Evolutionary conservation across 2,797 vertebrate genomes (phyloP).

Genomic region (Threskiornis aethiopicus): DNA sequence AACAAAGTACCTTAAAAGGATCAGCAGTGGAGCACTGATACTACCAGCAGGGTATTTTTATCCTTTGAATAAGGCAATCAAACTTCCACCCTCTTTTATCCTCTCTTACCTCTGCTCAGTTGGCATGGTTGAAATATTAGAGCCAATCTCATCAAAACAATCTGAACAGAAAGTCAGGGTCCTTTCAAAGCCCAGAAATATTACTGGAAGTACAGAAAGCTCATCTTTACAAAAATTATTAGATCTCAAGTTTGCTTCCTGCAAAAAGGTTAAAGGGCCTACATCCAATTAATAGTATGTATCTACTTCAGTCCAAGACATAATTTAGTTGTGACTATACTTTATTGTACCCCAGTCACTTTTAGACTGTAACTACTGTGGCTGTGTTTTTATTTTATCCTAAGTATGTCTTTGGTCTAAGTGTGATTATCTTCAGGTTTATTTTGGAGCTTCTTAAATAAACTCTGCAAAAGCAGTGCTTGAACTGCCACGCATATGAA

Average conservation of each 20-base stretch:
- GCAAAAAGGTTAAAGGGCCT: slow-evolving; percentile 73
- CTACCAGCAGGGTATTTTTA: background rate
- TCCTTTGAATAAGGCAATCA: background rate
- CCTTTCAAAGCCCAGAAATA: slow-evolving; percentile 68
- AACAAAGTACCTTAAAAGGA: background rate
- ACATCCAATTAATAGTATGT: slow-evolving; percentile 72
- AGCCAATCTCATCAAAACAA: slow-evolving; percentile 40
- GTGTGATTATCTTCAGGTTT: background rate
- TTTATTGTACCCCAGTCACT: slow-evolving; percentile 50
- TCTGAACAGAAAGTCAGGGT: slow-evolving; percentile 29
- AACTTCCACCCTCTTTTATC: background rate
- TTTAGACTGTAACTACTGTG: slow-evolving; percentile 9
- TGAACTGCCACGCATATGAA: background rate
- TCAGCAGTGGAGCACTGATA: background rate
- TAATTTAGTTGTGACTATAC: slow-evolving; percentile 69
- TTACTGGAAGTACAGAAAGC: slow-evolving; percentile 69
- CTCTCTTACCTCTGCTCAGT: background rate
- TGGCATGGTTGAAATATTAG: slow-evolving; percentile 34
- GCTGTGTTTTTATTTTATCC: background rate
- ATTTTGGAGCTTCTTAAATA: background rate
- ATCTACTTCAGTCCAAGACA: slow-evolving; percentile 34
- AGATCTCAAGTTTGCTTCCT: slow-evolving; percentile 74
- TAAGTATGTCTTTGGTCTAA: background rate
- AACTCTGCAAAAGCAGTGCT: background rate
- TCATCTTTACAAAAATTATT: slow-evolving; percentile 76